Conservation (phyloP, 2,888 invertebrate species). For the Syrphus vitripennis region DNA sequence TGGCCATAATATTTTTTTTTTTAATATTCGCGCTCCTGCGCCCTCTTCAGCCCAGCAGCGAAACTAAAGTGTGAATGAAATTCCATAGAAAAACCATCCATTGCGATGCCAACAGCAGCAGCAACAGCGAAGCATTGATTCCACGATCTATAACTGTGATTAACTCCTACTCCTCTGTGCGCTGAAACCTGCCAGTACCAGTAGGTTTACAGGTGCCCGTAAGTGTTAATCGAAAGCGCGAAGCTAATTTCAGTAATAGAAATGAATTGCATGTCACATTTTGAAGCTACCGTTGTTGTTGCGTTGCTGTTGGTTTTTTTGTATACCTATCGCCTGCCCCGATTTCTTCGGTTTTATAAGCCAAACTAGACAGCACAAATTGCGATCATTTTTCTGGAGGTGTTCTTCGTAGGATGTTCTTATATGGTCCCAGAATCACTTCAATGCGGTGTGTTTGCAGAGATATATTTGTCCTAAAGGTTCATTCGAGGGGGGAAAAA, state of each 20-base stretch:
- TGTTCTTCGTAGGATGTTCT: constrained; percentile 30
- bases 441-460: background rate
- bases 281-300: constrained; percentile 56
- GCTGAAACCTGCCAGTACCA: background rate
- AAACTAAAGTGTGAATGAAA: constrained; percentile 57
- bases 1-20: constrained; percentile 30
- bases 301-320: background rate
- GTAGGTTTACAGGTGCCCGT: constrained; percentile 39
- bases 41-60: background rate
- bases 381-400: constrained; percentile 54
- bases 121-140: constrained; percentile 27
- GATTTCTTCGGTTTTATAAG: constrained; percentile 1
- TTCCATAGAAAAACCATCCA: constrained; percentile 35
- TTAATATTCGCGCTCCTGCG: background rate
- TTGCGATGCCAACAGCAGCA: background rate
- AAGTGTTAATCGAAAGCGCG: constrained; percentile 67
- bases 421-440: background rate
- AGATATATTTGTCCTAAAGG: background rate
- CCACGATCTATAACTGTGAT: constrained; percentile 52
- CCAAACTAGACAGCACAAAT: constrained; percentile 43
- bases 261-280: constrained; percentile 70
- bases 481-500: too few species aligned
- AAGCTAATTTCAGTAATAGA: constrained; percentile 71
- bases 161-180: constrained; percentile 51
- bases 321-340: background rate